Base-by-base conservation (phyloP, 2,797 vertebrate genomes). In the Falco concolor region DNA sequence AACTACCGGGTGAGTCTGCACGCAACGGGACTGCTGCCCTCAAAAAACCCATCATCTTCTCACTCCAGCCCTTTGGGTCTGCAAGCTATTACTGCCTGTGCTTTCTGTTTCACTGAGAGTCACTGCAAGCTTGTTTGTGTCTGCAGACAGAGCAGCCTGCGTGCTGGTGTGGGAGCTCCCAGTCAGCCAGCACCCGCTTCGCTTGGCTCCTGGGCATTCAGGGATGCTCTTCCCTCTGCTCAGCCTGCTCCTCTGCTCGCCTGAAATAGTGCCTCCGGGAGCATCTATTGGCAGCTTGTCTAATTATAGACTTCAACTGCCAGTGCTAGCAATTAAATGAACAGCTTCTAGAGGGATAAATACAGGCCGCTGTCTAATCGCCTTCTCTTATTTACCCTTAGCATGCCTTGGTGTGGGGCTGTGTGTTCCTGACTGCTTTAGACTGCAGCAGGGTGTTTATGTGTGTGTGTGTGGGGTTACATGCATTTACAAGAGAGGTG, bases 1-100 rank as follows among this genome's bases (percentile, higher is more conserved):
- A 99, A 99, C 98, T 98, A 99, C 97, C 98, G 99, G 96, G 99
- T 99, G 95, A 99, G 99, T 97, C 79, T 64, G 56, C 88, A 57
- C 10, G 59, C 89, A 10, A 13, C 1, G 47, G 91, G 92, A 92
- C 49, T 1, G 2, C 74, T 70, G 82, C 87, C 60, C 65, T 70
- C 0, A 4, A 12, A 64, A 36, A 54, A 68, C 2, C 81, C 81
- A 47, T 34, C 60, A 1, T 28, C 64, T 34, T 42, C 47, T 72
- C 0, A 1, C 80, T 95, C 74, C 94, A 89, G 88, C 57, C 87
- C n/a, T 84, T 56, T 1, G 36, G 61, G 38, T 63, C 87, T 93
- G 92, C 81, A 50, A 82, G 52, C 70, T 18, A 15, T 74, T 70
- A 83, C 38, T 67, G 84, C 57, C 73, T 49, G 53, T 36, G 61